Percentiles rank a stretch among this genome's conserved stretches.
Evolutionary conservation across 2,888 invertebrate species (phyloP).

Genomic region (Cyrtodaria siliqua): DNA sequence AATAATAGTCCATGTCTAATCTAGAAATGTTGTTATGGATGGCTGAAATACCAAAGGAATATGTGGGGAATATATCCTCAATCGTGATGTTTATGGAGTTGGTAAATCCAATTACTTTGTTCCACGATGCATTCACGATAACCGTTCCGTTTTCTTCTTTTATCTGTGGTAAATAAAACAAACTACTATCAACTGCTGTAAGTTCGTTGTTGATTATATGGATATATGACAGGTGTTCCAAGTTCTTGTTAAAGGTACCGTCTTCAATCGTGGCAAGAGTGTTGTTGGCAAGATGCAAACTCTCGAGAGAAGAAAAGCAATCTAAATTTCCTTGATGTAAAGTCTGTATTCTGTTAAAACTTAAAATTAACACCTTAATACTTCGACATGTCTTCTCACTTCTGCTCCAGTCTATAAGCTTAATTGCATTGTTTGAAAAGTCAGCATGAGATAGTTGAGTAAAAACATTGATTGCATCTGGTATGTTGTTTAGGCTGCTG

Average conservation of each 20-base stretch:
- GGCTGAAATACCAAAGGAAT: background rate
- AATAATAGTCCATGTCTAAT: constrained; percentile 13
- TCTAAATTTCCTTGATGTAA: constrained; percentile 27
- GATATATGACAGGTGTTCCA: constrained; percentile 10
- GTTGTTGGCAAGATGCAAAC: constrained; percentile 28
- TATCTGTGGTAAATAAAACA: constrained; percentile 6
- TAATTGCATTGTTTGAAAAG: constrained; percentile 32
- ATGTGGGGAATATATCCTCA: background rate
- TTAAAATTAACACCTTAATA: constrained; percentile 13
- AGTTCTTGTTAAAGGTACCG: constrained; percentile 35
- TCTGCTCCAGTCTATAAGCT: constrained; percentile 3
- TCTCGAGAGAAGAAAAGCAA: constrained; percentile 27
- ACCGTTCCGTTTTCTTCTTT: background rate
- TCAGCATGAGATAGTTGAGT: constrained; percentile 18
- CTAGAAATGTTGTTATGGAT: constrained; percentile 43
- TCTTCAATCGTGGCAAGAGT: constrained; percentile 28
- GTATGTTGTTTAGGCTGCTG: constrained; percentile 23
- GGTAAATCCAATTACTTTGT: constrained; percentile 17
- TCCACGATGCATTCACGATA: constrained; percentile 32
- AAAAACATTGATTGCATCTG: constrained; percentile 16
- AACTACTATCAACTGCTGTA: constrained; percentile 23
- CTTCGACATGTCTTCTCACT: constrained; percentile 11
- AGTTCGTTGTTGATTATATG: constrained; percentile 36
- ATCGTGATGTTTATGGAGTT: constrained; percentile 35
- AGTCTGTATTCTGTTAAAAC: constrained; percentile 30